A percentile compares a stretch with the other conserved stretches of the same genome.
Conservation (phyloP, 2,797 vertebrate genomes). For the Chromobotia macracanthus region DNA sequence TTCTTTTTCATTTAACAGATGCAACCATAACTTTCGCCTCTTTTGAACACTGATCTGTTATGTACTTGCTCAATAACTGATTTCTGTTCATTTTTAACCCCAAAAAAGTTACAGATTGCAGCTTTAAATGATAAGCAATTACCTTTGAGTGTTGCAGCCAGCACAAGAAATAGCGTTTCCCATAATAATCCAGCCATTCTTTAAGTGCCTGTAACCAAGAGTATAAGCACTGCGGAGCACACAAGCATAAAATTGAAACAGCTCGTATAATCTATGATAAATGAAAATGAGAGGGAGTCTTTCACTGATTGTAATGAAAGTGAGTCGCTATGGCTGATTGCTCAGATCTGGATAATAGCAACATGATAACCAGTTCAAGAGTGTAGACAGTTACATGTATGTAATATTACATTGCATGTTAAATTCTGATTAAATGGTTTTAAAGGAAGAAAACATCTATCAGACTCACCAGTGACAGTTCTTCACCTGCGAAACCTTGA, state of each 20-base stretch:
- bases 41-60: no score
- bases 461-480: conserved; percentile 48
- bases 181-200: conserved; percentile 62
- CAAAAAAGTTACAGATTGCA: no score
- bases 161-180: conserved; percentile 61
- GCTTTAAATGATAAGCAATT: conserved; percentile 32
- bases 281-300: background rate
- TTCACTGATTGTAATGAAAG: conserved; percentile 28
- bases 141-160: conserved; percentile 63
- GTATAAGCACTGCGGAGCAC: conserved; percentile 23
- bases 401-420: background rate
- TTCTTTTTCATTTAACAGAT: no score
- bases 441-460: conserved; percentile 16
- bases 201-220: conserved; percentile 56
- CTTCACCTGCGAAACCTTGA: conserved; percentile 23
- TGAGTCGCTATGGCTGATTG: conserved; percentile 16
- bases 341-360: conserved; percentile 24
- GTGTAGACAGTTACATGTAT: background rate
- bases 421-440: background rate
- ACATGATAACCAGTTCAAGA: conserved; percentile 31
- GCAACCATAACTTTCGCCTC: no score
- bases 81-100: no score
- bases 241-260: background rate
- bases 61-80: no score
- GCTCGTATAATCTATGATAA: conserved; percentile 12